A percentile compares a stretch with the other conserved stretches of the same genome.
Conservation (phyloP, 2,113 vertebrate genomes). For the Motacilla alba region DNA sequence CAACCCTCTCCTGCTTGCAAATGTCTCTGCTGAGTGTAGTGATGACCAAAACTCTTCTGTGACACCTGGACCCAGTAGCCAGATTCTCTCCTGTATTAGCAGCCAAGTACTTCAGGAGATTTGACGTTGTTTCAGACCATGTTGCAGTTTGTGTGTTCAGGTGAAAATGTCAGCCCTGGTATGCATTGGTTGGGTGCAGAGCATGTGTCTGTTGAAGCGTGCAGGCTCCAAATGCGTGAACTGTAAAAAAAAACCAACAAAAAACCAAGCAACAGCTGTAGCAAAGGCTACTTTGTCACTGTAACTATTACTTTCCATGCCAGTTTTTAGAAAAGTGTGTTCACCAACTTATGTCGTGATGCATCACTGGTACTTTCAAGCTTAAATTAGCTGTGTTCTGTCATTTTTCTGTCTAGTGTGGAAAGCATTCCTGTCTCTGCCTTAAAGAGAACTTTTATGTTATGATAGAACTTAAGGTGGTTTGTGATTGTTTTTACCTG, state of each 20-base stretch:
- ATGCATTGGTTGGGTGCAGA: neutral
- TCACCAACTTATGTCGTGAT: accelerated
- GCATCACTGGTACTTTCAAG: neutral
- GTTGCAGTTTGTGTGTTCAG: accelerated
- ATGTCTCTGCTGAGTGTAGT: neutral
- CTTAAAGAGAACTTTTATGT: neutral
- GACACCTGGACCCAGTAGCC: neutral
- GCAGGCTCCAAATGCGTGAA: neutral
- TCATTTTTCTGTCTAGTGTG: neutral
- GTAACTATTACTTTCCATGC: neutral
- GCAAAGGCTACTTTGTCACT: neutral
- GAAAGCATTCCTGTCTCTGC: neutral
- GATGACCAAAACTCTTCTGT: neutral
- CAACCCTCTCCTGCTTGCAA: neutral
- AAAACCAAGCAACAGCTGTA: neutral
- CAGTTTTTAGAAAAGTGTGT: accelerated
- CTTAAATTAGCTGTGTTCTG: neutral
- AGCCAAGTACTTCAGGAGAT: neutral
- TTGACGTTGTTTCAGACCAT: neutral
- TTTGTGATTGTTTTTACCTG: neutral
- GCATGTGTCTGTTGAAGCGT: neutral
- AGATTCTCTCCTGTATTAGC: neutral
- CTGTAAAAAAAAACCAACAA: too few relatives aligned
- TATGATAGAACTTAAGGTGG: neutral
- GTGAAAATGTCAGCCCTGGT: neutral